Evolutionary conservation across 1,140 invertebrate species (phyloP).

Genomic region (Anoplophora glabripennis): DNA sequence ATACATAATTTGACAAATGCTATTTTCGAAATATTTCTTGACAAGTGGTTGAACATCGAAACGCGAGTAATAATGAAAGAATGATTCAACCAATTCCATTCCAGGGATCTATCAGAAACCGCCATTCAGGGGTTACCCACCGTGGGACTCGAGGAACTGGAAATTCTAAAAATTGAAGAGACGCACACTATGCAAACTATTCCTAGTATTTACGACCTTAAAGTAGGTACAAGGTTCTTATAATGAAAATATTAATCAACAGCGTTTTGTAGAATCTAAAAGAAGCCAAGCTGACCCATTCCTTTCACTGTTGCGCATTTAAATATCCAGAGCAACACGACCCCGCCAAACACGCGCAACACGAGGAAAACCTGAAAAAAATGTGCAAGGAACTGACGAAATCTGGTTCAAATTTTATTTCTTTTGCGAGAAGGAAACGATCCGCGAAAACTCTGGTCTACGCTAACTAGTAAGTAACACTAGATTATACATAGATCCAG

Average conservation of each 20-base stretch:
- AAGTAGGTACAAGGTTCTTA: conserved; percentile 50
- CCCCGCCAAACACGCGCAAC: conserved; percentile 60
- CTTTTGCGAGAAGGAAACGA: too few relatives aligned
- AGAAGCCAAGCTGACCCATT: conserved; percentile 70
- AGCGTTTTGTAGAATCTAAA: conserved; percentile 42
- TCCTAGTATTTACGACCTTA: conserved; percentile 78
- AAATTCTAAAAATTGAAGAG: conserved; percentile 67
- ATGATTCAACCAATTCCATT: conserved; percentile 17
- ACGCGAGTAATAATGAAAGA: background rate
- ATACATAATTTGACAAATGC: too few relatives aligned
- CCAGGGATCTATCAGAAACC: conserved; percentile 73
- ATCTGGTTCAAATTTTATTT: background rate
- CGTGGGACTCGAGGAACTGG: conserved; percentile 66
- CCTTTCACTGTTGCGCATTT: conserved; percentile 89
- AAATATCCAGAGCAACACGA: conserved; percentile 76
- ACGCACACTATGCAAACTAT: conserved; percentile 73
- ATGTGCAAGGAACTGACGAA: conserved; percentile 14
- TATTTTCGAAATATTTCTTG: too few relatives aligned
- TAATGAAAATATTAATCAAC: background rate
- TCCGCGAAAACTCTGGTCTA: too few relatives aligned
- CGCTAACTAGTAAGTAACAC: too few relatives aligned
- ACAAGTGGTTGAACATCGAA: background rate
- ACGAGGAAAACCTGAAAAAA: conserved; percentile 45
- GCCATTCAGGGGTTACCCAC: conserved; percentile 70
- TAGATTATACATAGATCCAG: too few relatives aligned